Percentiles rank a stretch among this genome's conserved stretches.
These are phyloP conservation scores for Scomber japonicus DNA, from an alignment of 2,113 vertebrate species.

Conservation along the genomic window DNA sequence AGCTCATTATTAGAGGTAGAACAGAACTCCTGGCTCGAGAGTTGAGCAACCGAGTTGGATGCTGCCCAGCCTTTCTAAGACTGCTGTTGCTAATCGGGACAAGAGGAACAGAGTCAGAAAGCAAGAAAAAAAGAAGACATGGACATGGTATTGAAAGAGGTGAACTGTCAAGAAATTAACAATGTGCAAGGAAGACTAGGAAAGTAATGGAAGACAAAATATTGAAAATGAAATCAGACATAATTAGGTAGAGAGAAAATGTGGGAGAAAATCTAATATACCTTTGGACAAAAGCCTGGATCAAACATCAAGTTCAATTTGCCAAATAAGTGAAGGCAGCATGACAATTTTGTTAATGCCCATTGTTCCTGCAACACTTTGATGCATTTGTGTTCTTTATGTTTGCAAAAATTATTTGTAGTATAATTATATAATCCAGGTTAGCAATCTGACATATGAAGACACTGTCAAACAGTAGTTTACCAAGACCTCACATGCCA, in stretches of 20 bases:
- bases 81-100: slow-evolving; percentile 43
- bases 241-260: not conserved
- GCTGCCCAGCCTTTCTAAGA: slow-evolving; percentile 35
- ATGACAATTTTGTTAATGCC: not conserved
- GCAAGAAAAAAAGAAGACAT: not conserved
- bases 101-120: not conserved
- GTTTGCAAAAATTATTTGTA: not conserved
- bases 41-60: slow-evolving; percentile 43
- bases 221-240: not conserved
- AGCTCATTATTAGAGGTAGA: slow-evolving; percentile 77
- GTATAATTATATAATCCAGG: not conserved
- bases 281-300: not conserved
- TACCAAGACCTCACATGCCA: not conserved
- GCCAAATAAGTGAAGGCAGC: not conserved
- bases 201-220: not conserved
- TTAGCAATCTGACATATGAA: not conserved
- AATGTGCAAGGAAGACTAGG: not conserved
- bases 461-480: not conserved
- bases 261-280: not conserved
- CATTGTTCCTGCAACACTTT: not conserved
- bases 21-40: slow-evolving; percentile 63
- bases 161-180: not conserved
- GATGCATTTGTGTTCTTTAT: not conserved
- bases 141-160: not conserved
- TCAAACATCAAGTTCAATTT: not conserved